Base-by-base conservation (phyloP, 2,888 invertebrate genomes). In the Argyresthia albistria region DNA sequence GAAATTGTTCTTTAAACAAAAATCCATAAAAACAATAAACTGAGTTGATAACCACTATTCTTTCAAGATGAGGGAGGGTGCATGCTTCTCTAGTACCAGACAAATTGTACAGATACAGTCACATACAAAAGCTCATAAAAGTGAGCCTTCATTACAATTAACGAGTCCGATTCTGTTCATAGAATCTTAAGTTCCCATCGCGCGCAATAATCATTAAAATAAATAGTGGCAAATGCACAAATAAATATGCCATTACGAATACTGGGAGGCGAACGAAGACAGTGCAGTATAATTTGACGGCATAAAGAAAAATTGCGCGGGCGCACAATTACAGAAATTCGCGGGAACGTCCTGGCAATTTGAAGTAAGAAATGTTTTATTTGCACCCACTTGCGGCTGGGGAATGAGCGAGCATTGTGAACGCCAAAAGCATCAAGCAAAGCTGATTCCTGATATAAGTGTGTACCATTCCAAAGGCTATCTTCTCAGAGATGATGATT, bases 271-370 rank as follows among this genome's bases (percentile, higher is more conserved):
- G 39, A 50, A 42, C 47, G 50, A 57, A 57, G 59, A 58, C 55
- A 51, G 46, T 35, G 55, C 57, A 53, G 56, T 73, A 65, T 75
- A 76, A 77, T 79, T 77, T 75, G 66, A 63, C 50, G 60, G 64
- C 70, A 66, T 75, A 72, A 76, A 73, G 67, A 66, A 70, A 69
- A 66, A 73, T 70, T 66, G 67, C 66, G 59, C 60, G 60, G 59
- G 64, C 66, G 70, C 53, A 73, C 70, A 68, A 62, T 56, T 39
- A 51, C 54, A 61, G 61, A 15, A 48, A 59, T 62, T 66, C 63
- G 57, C 61, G 48, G 62, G 62, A 66, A 59, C 60, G 60, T 61
- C 62, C 65, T 57, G 56, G 67, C 61, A 65, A 67, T 68, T 67
- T 65, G 55, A 62, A 58, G 59, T 60, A 62, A 52, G 68, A 70